phyloP scores from a whole-genome alignment of 2,113 vertebrate genomes.

The Tor tambroides region DNA sequence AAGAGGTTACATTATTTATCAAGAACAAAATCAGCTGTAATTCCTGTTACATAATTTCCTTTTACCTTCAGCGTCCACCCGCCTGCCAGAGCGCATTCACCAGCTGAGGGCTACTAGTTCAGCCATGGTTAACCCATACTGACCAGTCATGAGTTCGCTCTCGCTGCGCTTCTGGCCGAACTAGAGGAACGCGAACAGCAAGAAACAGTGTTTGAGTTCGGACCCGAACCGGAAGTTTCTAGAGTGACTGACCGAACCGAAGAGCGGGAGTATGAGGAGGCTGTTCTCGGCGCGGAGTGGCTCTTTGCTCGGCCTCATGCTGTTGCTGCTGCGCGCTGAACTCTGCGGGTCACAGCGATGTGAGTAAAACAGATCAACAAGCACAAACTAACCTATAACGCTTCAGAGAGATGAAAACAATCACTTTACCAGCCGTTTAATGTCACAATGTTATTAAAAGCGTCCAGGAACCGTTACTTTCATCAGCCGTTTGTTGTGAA shows the following conservation, averaged over 20 bases:
- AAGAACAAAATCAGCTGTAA: not conserved
- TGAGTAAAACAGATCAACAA: slow-evolving; percentile 64
- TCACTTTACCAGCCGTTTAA: not conserved
- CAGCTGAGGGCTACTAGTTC: not conserved
- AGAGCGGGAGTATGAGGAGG: slow-evolving; percentile 70
- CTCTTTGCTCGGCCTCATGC: slow-evolving; percentile 61
- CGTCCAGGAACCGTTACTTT: not conserved
- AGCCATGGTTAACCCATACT: not conserved
- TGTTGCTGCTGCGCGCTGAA: slow-evolving; percentile 67
- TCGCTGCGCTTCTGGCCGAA: not conserved
- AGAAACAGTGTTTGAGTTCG: slow-evolving; percentile 55
- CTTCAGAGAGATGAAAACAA: not conserved
- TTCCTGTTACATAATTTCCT: slow-evolving; percentile 2
- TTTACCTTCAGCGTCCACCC: not conserved
- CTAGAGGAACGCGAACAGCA: slow-evolving; percentile 58
- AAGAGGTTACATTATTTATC: not conserved
- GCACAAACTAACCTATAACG: not conserved
- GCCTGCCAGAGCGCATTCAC: not conserved
- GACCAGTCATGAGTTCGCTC: not conserved
- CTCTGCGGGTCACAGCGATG: slow-evolving; percentile 70
- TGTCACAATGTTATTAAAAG: not conserved
- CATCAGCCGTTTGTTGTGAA: not conserved
- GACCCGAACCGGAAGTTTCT: slow-evolving; percentile 43
- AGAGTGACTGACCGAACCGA: not conserved
- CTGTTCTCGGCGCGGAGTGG: slow-evolving; percentile 59